Conservation (phyloP, 2,797 vertebrate genomes). For the Hyperoplus lanceolatus region DNA sequence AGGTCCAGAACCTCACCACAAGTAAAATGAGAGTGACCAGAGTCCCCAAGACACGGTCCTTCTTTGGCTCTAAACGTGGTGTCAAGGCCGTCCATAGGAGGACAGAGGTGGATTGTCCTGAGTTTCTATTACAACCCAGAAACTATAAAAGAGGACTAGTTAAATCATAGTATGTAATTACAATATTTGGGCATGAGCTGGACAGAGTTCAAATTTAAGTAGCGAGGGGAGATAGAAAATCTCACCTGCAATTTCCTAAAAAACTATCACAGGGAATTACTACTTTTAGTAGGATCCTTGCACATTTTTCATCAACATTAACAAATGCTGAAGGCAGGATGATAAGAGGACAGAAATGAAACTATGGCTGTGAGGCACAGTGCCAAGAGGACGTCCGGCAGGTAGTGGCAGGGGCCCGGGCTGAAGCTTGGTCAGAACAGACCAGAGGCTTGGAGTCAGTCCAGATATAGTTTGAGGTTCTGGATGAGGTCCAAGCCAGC, state of each 20-base stretch:
- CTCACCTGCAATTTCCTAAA: conserved; percentile 13
- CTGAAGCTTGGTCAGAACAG: conserved; percentile 49
- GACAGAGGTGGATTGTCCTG: conserved; percentile 27
- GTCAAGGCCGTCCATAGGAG: conserved; percentile 45
- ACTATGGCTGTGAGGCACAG: conserved; percentile 48
- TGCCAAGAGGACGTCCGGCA: conserved; percentile 79
- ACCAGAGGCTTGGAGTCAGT: conserved; percentile 73
- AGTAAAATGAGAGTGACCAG: conserved; percentile 67
- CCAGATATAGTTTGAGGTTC: conserved; percentile 82
- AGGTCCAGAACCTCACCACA: conserved; percentile 69
- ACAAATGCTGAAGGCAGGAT: conserved; percentile 18
- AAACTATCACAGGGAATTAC: neutral
- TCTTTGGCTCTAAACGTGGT: conserved; percentile 36
- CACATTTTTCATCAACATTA: conserved; percentile 14
- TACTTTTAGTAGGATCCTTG: neutral
- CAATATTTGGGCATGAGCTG: neutral
- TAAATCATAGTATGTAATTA: conserved; percentile 14
- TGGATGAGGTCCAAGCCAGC: conserved; percentile 83
- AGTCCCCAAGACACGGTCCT: conserved; percentile 46
- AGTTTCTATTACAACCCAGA: conserved; percentile 29
- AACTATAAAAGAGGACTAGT: conserved; percentile 28
- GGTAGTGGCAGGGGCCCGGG: conserved; percentile 43
- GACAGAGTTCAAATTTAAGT: neutral
- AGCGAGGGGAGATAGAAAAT: neutral
- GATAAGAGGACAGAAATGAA: conserved; percentile 14